Evolutionary conservation across 2,888 invertebrate genomes (phyloP).

Genomic region (Loripinus fragilis): DNA sequence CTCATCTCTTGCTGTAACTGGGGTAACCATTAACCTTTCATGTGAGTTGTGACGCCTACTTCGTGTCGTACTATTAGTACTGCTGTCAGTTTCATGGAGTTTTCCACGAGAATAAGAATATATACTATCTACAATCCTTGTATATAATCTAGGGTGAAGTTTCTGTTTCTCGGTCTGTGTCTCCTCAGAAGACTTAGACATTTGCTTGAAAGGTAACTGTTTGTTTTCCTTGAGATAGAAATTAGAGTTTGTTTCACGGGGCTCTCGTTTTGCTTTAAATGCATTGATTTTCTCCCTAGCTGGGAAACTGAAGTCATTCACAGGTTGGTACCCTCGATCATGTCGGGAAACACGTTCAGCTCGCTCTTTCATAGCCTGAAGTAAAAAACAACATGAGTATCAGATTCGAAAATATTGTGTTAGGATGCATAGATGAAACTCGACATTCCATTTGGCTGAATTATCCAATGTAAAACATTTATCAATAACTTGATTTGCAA

Average conservation of each 20-base stretch:
- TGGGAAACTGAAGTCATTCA: conserved; percentile 40
- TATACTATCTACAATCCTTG: conserved; percentile 57
- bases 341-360: conserved; percentile 45
- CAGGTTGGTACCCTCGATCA: conserved; percentile 50
- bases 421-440: no score
- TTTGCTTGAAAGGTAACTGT: conserved; percentile 59
- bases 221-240: conserved; percentile 54
- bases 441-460: no score
- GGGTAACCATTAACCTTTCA: conserved; percentile 57
- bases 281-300: conserved; percentile 44
- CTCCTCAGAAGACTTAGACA: conserved; percentile 36
- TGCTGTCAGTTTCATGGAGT: conserved; percentile 15
- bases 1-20: conserved; percentile 51
- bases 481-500: no score
- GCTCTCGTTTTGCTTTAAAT: conserved; percentile 48
- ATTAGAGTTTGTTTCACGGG: conserved; percentile 29
- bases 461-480: no score
- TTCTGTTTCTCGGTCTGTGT: conserved; percentile 38
- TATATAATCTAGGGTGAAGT: conserved; percentile 55
- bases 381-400: background rate
- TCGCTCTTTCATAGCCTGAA: conserved; percentile 37
- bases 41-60: conserved; percentile 26
- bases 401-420: no score
- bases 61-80: background rate
- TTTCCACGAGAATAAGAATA: conserved; percentile 53